phyloP scores from a whole-genome alignment of 2,888 invertebrate genomes.

The Junonia oenone region DNA sequence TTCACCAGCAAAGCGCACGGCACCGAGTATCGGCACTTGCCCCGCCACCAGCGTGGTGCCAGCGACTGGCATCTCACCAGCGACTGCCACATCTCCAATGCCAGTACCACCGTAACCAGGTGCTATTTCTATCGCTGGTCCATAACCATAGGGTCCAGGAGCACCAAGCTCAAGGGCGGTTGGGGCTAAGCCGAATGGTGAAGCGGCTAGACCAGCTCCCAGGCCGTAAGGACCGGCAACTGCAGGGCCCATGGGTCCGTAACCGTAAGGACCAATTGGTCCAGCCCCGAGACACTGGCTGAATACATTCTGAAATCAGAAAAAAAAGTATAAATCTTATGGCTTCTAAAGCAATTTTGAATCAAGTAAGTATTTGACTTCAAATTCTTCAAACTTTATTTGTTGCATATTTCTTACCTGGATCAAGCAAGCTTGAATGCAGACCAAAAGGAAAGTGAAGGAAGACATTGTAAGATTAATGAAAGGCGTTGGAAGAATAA shows the following conservation, averaged over 20 bases:
- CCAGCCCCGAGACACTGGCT: slow-evolving; percentile 24
- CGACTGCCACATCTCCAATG: slow-evolving; percentile 31
- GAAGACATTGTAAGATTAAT: slow-evolving; percentile 33
- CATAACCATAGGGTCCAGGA: slow-evolving; percentile 2
- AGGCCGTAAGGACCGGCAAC: slow-evolving; percentile 6
- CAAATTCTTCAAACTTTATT: not conserved
- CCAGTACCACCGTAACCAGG: slow-evolving; percentile 31
- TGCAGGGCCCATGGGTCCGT: slow-evolving; percentile 4
- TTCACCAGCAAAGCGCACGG: slow-evolving; percentile 34
- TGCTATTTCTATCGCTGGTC: not conserved
- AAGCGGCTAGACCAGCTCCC: slow-evolving; percentile 12
- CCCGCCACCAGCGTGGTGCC: slow-evolving; percentile 39
- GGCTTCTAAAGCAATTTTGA: no score
- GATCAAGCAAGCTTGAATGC: slow-evolving; percentile 45
- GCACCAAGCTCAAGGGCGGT: slow-evolving; percentile 17
- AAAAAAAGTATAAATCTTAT: not conserved
- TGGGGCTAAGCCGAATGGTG: slow-evolving; percentile 18
- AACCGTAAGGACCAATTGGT: slow-evolving; percentile 3
- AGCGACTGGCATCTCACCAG: slow-evolving; percentile 37
- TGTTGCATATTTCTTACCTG: slow-evolving; percentile 34
- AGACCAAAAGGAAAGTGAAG: slow-evolving; percentile 37
- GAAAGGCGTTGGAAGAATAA: not conserved
- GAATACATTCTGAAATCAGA: slow-evolving; percentile 27
- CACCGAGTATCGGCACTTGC: slow-evolving; percentile 40
- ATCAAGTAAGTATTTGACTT: no score